Evolutionary conservation across 2,797 vertebrate species (phyloP).

Genomic region (Muscicapa striata): DNA sequence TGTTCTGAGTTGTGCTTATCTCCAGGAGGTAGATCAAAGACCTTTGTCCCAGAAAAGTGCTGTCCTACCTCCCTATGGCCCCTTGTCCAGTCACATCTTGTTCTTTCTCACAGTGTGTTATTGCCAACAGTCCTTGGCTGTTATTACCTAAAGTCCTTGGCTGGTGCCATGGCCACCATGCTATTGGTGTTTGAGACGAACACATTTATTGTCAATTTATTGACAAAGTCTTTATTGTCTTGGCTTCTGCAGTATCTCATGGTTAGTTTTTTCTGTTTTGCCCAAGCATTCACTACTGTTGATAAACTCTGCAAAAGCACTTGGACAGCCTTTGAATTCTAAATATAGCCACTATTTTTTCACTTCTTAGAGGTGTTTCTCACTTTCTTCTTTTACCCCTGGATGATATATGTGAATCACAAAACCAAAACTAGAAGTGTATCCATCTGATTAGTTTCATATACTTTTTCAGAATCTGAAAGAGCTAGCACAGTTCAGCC

Average conservation of each 20-base stretch:
- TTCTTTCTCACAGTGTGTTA: not conserved
- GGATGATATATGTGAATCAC: fast-evolving
- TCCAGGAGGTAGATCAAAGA: not conserved
- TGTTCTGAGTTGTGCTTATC: not conserved
- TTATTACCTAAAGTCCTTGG: not conserved
- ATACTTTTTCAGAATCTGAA: not conserved
- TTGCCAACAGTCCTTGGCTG: not conserved
- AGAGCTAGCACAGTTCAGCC: not conserved
- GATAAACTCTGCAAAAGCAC: not conserved
- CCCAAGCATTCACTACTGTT: not conserved
- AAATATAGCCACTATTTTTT: not conserved
- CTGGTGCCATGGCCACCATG: not conserved
- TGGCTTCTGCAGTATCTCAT: not conserved
- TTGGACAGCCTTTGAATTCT: not conserved
- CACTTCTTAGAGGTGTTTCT: not conserved
- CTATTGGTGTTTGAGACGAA: not conserved
- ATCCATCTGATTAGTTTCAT: not conserved
- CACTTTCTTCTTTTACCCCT: not conserved
- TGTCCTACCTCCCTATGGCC: fast-evolving
- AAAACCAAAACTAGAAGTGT: not conserved
- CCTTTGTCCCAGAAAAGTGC: not conserved
- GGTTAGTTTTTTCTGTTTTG: not conserved
- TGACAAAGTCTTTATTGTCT: not conserved
- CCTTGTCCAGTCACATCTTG: not conserved
- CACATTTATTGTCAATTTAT: too few species aligned